Evolutionary conservation across 2,113 vertebrate genomes (phyloP), one percentile per base, ranked within the genome.

Genomic region (Epinephelus moara): DNA sequence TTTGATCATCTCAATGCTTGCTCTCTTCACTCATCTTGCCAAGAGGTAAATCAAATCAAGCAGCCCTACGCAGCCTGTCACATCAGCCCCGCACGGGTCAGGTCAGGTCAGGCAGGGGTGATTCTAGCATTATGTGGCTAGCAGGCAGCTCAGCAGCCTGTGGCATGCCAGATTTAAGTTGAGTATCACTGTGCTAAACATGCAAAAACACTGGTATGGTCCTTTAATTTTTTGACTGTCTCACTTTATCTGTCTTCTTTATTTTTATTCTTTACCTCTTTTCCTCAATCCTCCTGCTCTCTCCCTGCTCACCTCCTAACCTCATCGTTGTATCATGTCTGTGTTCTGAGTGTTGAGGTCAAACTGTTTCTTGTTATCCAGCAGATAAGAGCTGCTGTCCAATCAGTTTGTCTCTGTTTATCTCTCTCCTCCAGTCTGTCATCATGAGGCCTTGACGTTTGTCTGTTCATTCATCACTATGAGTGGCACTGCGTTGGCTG

Each of bases 401-500:
- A n/a, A 11, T 72, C 33, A 50, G 56, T 30, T 61, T 50, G 23
- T 68, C 33, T 77, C 6, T 27, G 3, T 23, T 19, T 59, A 3
- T 72, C 47, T 63, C 30, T 53, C 47, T 7, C 21, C 10, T 23
- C 19, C 56, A 88, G 89, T 64, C 30, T 60, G 33, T 8, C 57
- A 69, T 57, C 70, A 92, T 90, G 90, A 91, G 11, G 42, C 56
- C 60, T 57, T 87, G 79, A 90, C 45, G 7, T n/a, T 45, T 11
- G 27, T 19, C 62, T 33, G 27, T 50, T 49, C 45, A 9, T 62
- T 49, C 57, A 13, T 74, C 92, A 61, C 77, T 1, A 98, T 99
- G 98, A 97, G 97, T 50, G 96, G 94, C 61, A 96, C 93, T 30
- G 97, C 95, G 0, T 14, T 99, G 88, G 96, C 93, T 49, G 89